Percentiles rank a stretch among this genome's conserved stretches.
phyloP scores from a whole-genome alignment of 2,113 vertebrate species.

The Argyrosomus japonicus region DNA sequence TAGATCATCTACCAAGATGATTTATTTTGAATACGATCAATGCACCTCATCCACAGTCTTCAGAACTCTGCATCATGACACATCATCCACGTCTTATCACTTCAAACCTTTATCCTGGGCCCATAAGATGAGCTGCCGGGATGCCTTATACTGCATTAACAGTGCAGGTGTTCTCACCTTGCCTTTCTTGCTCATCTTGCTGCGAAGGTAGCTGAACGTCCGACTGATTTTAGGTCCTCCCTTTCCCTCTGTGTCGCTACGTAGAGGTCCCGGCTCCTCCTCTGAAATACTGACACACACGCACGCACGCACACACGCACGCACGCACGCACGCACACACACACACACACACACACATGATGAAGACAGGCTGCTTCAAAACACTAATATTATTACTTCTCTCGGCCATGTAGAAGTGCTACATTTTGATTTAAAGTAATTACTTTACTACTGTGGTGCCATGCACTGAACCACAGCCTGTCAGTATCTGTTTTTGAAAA shows the following conservation, averaged over 20 bases:
- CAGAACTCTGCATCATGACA: no score
- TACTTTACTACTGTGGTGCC: no score
- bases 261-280: constrained; percentile 86
- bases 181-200: constrained; percentile 95
- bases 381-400: neutral
- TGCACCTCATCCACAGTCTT: no score
- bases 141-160: no score
- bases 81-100: no score
- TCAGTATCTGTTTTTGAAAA: neutral
- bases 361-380: no score
- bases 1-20: no score
- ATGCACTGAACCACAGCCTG: neutral
- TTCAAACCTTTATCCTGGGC: no score
- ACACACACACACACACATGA: no score
- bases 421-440: neutral
- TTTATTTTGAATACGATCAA: no score
- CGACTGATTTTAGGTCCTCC: constrained; percentile 92
- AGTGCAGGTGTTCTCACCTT: constrained; percentile 82
- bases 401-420: neutral
- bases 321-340: no score
- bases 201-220: constrained; percentile 96
- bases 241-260: constrained; percentile 87
- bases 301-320: neutral
- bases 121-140: no score
- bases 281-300: constrained; percentile 87